Evolutionary conservation across 2,113 vertebrate genomes (phyloP).

Genomic region (Nipponia nippon): DNA sequence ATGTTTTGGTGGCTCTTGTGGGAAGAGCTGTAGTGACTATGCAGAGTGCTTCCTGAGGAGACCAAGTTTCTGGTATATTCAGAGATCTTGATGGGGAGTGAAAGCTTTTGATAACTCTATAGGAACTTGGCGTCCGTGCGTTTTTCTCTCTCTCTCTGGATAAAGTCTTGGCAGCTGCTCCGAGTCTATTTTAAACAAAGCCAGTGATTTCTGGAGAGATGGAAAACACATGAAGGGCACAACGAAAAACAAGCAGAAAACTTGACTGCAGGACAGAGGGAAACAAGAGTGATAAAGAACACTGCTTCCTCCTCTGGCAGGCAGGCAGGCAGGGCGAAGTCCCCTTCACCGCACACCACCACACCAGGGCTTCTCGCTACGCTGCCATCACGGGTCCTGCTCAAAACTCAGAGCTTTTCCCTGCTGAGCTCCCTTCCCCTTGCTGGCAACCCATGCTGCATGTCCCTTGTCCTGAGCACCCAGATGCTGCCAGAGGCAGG

Average conservation of each 20-base stretch:
- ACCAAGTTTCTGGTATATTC: constrained; percentile 1
- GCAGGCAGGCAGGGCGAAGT: background rate
- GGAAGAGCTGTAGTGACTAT: background rate
- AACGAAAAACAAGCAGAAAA: constrained; percentile 51
- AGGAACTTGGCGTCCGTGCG: constrained; percentile 1
- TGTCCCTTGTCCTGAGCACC: background rate
- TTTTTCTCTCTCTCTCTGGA: constrained; percentile 45
- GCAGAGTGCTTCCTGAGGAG: background rate
- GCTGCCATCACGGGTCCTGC: fast-evolving
- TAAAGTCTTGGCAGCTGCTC: constrained; percentile 41
- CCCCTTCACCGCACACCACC: background rate
- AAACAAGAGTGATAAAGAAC: constrained; percentile 2
- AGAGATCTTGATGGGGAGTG: constrained; percentile 7
- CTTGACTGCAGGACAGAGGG: background rate
- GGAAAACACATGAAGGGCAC: constrained; percentile 58
- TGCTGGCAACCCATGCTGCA: background rate
- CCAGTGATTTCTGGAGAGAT: constrained; percentile 55
- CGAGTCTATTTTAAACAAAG: constrained; percentile 63
- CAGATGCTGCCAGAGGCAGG: background rate
- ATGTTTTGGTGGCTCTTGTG: background rate
- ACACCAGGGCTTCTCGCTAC: background rate
- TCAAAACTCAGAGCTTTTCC: background rate
- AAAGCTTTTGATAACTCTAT: constrained; percentile 63
- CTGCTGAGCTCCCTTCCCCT: background rate
- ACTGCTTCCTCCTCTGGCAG: background rate